phyloP scores from a whole-genome alignment of 2,888 invertebrate genomes.

The Athalia rosae region DNA sequence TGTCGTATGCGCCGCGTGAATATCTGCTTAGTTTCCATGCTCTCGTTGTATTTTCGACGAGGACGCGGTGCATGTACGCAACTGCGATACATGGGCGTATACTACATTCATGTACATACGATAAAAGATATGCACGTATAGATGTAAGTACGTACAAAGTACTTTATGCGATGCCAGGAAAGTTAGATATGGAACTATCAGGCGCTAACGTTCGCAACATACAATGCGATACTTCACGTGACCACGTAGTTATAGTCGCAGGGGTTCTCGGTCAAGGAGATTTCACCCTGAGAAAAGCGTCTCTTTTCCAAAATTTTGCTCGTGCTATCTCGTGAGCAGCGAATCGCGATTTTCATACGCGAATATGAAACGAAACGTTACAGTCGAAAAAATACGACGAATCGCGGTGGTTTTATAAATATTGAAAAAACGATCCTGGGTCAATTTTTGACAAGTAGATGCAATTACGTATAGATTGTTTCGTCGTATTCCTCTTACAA shows the following conservation, averaged over 20 bases:
- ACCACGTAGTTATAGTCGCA: conserved; percentile 15
- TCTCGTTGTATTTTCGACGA: background rate
- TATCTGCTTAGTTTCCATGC: conserved; percentile 12
- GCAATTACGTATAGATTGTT: too few relatives aligned
- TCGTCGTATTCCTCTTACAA: too few relatives aligned
- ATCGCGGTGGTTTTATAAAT: too few relatives aligned
- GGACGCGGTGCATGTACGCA: background rate
- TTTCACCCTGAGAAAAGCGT: conserved; percentile 29
- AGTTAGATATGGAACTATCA: conserved; percentile 39
- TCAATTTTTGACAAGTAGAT: too few relatives aligned
- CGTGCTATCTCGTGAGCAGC: background rate
- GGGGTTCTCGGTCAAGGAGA: conserved; percentile 31
- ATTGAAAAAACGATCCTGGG: too few relatives aligned
- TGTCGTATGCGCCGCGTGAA: conserved; percentile 6
- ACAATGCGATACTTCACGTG: conserved; percentile 23
- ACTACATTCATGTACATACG: background rate
- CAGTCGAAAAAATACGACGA: too few relatives aligned
- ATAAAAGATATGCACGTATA: background rate
- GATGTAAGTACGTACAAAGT: conserved; percentile 3
- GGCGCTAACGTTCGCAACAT: conserved; percentile 38
- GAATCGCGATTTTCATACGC: too few relatives aligned
- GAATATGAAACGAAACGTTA: too few relatives aligned
- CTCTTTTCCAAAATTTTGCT: background rate
- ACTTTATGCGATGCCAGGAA: conserved; percentile 7
- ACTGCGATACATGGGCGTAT: background rate